Conservation (phyloP, 2,888 invertebrate species). For the Caradrina kadenii region DNA sequence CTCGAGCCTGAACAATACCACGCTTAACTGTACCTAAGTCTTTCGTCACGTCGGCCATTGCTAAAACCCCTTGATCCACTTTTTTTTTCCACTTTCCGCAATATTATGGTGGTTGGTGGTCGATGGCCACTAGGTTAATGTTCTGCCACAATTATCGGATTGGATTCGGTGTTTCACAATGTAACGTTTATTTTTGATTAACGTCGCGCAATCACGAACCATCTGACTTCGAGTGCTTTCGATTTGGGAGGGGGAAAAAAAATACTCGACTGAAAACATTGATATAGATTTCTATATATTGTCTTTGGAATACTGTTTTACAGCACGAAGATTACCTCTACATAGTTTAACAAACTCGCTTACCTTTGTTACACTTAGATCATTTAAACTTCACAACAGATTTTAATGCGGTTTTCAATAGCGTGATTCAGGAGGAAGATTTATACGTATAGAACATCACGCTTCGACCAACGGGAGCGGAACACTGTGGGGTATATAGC, state of each 20-base stretch:
- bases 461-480: too few species aligned
- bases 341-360: too few species aligned
- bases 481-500: too few species aligned
- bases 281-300: neutral
- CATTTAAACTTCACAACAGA: too few species aligned
- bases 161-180: slow-evolving; percentile 71
- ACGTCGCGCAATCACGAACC: slow-evolving; percentile 65
- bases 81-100: slow-evolving; percentile 62
- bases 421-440: too few species aligned
- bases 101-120: slow-evolving; percentile 66
- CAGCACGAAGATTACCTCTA: slow-evolving; percentile 6
- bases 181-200: slow-evolving; percentile 62
- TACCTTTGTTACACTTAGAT: too few species aligned
- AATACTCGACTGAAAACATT: neutral
- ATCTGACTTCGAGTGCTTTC: slow-evolving; percentile 48
- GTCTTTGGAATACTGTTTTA: neutral
- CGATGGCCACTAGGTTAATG: slow-evolving; percentile 69
- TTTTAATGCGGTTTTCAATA: too few species aligned
- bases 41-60: slow-evolving; percentile 73
- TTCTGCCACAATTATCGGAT: slow-evolving; percentile 69
- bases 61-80: slow-evolving; percentile 69
- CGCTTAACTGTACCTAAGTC: slow-evolving; percentile 72
- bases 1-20: slow-evolving; percentile 75
- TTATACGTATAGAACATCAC: too few species aligned
- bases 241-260: slow-evolving; percentile 15